Evolutionary conservation across 2,797 vertebrate species (phyloP).

Genomic region (Catharus ustulatus): DNA sequence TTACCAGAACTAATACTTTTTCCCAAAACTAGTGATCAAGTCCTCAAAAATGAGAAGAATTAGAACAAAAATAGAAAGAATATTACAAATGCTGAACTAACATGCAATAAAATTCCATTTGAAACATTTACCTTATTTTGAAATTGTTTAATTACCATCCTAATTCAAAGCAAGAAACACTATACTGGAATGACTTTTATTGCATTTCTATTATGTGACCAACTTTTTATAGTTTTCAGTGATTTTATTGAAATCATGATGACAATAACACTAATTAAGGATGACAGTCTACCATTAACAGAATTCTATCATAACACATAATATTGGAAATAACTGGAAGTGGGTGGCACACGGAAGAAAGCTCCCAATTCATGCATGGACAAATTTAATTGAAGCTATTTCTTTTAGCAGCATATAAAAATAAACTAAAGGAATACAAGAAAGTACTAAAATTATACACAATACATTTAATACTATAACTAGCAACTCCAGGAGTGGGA

Average conservation of each 20-base stretch:
- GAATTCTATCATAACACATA: background rate
- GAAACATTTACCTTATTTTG: background rate
- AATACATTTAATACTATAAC: background rate
- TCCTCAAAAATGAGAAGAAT: background rate
- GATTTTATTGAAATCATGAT: background rate
- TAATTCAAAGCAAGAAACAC: background rate
- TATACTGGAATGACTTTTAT: background rate
- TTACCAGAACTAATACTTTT: background rate
- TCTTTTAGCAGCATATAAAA: conserved; percentile 4
- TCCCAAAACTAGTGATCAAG: background rate
- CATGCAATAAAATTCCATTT: background rate
- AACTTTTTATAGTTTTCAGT: background rate
- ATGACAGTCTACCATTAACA: background rate
- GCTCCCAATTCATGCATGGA: background rate
- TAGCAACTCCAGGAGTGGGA: background rate
- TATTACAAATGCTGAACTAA: background rate
- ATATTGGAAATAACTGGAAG: background rate
- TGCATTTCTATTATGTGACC: background rate
- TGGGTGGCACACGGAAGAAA: background rate
- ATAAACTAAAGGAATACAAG: background rate
- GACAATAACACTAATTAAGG: background rate
- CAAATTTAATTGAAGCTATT: conserved; percentile 10
- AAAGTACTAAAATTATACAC: background rate
- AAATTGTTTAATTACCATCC: background rate
- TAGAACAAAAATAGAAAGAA: background rate